Evolutionary conservation across 2,888 invertebrate species (phyloP), one percentile per base, ranked within the genome.

Genomic region (Ditylenchus weischeri): DNA sequence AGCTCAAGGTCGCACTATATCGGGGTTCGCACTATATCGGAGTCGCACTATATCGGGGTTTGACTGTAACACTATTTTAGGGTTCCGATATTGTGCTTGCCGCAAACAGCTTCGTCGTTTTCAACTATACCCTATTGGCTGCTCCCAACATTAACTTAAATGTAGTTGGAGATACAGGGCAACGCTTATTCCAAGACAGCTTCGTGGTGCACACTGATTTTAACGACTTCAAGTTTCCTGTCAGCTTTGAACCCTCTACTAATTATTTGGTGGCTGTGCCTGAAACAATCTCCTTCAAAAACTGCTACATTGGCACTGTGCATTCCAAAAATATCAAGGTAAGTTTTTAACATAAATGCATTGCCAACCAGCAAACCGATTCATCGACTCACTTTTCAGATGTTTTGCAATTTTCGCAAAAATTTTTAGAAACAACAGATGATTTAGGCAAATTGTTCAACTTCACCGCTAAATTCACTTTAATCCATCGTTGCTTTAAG

Each of bases 221-320:
- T 81, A 84, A 86, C 76, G 84, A 84, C 77, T 80, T 75, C 86
- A 90, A 62, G 88, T 87, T 64, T 67, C 89, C 89, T n/a, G 88
- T 91, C 66, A 87, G 88, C 73, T 89, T 90, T 83, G 87, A 88
- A 77, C 89, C 90, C n/a, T 89, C 90, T 0, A 87, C 88, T 76
- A 91, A 91, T 43, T 88, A 88, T 79, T 85, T 91, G 70, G 87
- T 88, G 84, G 87, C 89, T 65, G 87, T 88, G 71, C 88, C 89
- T 69, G 88, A 88, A 77, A 86, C 88, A 78, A 84, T 91, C 47
- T 86, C 88, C 62, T 90, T 91, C 83, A 88, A 88, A 72, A 88
- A 90, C 83, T 90, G 90, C 79, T 91, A 90, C 87, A 91, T 90
- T 71, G 90, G 89, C 72, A 90, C 90, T 84, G 87, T 89, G 74